Base-by-base conservation (phyloP, 2,113 vertebrate genomes). In the Antechinus flavipes region DNA sequence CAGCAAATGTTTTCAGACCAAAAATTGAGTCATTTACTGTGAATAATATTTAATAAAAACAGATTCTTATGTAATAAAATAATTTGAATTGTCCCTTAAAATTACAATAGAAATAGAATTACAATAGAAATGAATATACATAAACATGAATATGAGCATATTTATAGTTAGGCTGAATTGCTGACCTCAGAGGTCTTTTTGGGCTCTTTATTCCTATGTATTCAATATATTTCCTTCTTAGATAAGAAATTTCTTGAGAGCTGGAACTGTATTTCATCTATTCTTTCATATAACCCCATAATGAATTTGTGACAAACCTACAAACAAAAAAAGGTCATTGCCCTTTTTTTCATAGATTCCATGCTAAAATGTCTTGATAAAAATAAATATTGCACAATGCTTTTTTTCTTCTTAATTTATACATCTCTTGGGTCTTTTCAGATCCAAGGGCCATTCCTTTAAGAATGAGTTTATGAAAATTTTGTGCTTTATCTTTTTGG, bases 21-120 rank as follows among this genome's bases (percentile, higher is more conserved):
- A 68, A 7, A 24, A 84, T 30, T 93, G 54, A 94, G 0, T 26
- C 94, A 6, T 89, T 93, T 68, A 92, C 90, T 96, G 91, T 35
- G 95, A 94, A 46, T 90, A 93, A 92, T 50, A 91, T 42, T 84
- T 14, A 90, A 54, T 96, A 92, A 56, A 49, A 50, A 94, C 90
- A 92, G 90, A 61, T 23, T 46, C 8, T 58, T 35, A 89, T 91
- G 22, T 89, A 91, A 91, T 92, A 61, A 92, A 90, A 94, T 94
- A 89, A 92, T 91, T 76, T 93, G 46, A 24, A 35, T 93, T 68
- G 27, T 94, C 25, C 54, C 91, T 96, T 91, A n/a, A 16, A 91
- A 11, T 91, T 94, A 68, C 93, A 92, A 93, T 91, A 9, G 94
- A 90, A 94, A 55, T 90, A 91, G 42, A 42, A 42, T 42, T 30